Percentiles rank a stretch among this genome's conserved stretches.
phyloP scores from a whole-genome alignment of 2,888 invertebrate species.

The Drymonia ruficornis region DNA sequence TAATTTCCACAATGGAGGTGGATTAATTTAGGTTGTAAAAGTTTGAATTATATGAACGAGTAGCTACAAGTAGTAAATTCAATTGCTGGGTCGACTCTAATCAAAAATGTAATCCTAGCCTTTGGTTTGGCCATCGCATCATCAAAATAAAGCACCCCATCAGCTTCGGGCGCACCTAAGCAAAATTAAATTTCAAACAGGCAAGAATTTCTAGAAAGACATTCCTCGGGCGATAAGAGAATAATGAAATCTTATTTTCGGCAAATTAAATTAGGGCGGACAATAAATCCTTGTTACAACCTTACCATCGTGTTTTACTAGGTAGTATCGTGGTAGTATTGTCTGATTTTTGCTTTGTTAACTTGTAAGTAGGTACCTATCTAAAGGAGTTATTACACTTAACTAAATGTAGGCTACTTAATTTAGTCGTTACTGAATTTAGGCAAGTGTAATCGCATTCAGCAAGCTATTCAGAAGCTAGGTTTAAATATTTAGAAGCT shows the following conservation, averaged over 20 bases:
- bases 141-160: conserved; percentile 27
- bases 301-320: conserved; percentile 1
- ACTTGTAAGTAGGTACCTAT: neutral
- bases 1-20: conserved; percentile 9
- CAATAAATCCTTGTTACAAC: conserved; percentile 34
- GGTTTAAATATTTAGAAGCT: too few relatives aligned
- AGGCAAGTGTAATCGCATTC: too few relatives aligned
- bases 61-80: too few relatives aligned
- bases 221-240: conserved; percentile 38
- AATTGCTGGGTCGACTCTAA: conserved; percentile 12
- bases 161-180: conserved; percentile 24
- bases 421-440: too few relatives aligned
- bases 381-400: too few relatives aligned
- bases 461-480: too few relatives aligned
- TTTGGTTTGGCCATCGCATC: conserved; percentile 4
- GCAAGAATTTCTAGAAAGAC: conserved; percentile 34
- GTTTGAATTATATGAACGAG: neutral
- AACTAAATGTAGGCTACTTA: too few relatives aligned
- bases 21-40: conserved; percentile 22
- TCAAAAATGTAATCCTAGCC: conserved; percentile 7
- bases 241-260: conserved; percentile 41
- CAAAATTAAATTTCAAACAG: conserved; percentile 40
- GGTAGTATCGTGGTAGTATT: neutral
- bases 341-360: neutral
- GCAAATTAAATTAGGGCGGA: conserved; percentile 37